Conservation (phyloP, 2,888 invertebrate species). For the Smittia aterrima region DNA sequence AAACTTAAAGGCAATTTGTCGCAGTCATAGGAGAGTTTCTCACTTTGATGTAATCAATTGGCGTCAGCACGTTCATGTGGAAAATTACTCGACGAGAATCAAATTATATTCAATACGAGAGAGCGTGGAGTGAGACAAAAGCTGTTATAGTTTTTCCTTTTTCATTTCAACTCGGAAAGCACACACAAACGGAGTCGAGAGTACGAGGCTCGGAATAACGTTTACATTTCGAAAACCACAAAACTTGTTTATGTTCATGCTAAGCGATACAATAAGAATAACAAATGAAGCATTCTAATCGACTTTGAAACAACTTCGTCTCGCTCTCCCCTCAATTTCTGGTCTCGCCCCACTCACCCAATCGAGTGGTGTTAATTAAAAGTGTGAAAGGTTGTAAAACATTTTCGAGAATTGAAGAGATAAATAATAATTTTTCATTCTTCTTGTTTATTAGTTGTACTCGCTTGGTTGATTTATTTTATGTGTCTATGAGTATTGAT, state of each 20-base stretch:
- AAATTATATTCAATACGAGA: neutral
- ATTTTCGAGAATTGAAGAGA: too few relatives aligned
- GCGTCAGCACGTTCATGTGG: neutral
- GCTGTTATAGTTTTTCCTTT: neutral
- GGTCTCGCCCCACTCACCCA: neutral
- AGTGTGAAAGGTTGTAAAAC: neutral
- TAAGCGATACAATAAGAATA: conserved; percentile 4
- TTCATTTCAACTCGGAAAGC: neutral
- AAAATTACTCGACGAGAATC: neutral
- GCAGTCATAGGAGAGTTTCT: neutral
- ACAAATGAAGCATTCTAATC: neutral
- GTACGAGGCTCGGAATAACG: neutral
- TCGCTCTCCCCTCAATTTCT: neutral
- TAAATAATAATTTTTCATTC: too few relatives aligned
- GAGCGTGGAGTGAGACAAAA: neutral
- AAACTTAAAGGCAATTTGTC: too few relatives aligned
- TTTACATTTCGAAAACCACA: neutral
- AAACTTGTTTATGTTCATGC: neutral
- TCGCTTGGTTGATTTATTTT: too few relatives aligned
- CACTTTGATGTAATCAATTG: neutral
- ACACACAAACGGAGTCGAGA: neutral
- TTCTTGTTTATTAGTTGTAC: too few relatives aligned
- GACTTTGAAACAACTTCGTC: neutral
- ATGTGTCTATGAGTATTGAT: too few relatives aligned
- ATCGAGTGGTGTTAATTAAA: neutral